Base-by-base conservation (phyloP, 1,140 invertebrate species). In the Drosophila lacteicornis region DNA sequence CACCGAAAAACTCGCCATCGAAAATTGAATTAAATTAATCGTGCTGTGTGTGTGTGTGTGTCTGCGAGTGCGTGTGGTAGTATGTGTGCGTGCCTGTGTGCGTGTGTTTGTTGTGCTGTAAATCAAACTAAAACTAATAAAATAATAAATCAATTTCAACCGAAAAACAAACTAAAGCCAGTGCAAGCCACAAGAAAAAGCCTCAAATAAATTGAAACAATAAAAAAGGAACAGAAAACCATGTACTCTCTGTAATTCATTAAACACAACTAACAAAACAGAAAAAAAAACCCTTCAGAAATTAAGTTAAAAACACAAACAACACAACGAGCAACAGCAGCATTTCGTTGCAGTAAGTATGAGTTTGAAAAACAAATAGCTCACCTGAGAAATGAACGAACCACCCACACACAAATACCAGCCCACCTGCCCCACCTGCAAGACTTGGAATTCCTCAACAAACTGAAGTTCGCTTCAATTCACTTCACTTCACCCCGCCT, bases 1-100 rank as follows among this genome's bases (percentile, higher is more conserved):
- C 65, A 79, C 78, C 62, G 53, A 56, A 66, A 62, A 66, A 66
- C 61, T 79, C 75, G 68, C 65, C 61, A 65, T 73, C 36, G 17
- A 56, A 83, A 83, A 87, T 88, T 88, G 80, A 87, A 88, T 87
- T 88, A 88, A 90, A 90, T 87, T 88, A 87, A 87, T 87, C 79
- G 53, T 49, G 82, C 79, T 83, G 33, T 49, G 50, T 25, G 27
- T 38, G 27, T 38, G 43, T 40, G n/a, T 59, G 42, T 42, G 9
- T 22, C 22, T 15, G 69, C 9, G n/a, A 46, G 17, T 45, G 40
- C 56, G 47, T 25, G 50, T 38, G 61, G 3, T 3, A 50, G n/a
- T 7, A 11, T 7, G 13, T 25, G 36, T 56, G 53, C 36, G 53
- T 38, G 51, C 13, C 36, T 53, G 67, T 49, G 53, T 45, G 63